These are phyloP conservation scores for Leptura quadrifasciata DNA, from an alignment of 2,888 invertebrate genomes.

Conservation along the genomic window DNA sequence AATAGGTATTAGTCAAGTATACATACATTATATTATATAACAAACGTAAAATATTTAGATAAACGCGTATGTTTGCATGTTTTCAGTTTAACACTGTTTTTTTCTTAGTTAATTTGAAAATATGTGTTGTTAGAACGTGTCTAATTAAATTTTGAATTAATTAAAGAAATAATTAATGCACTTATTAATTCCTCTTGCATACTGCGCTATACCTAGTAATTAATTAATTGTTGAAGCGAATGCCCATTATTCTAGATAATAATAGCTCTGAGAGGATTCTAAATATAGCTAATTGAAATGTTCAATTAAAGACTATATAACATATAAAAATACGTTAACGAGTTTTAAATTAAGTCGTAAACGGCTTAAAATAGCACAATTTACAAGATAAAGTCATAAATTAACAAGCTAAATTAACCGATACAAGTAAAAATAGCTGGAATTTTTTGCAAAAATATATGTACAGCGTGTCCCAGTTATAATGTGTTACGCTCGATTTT, in stretches of 20 bases:
- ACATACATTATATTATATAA: too few relatives aligned
- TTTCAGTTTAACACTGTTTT: too few relatives aligned
- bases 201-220: neutral
- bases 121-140: neutral
- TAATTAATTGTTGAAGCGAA: constrained; percentile 1
- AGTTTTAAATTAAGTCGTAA: constrained; percentile 56
- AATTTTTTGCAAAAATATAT: neutral
- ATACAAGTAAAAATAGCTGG: constrained; percentile 35
- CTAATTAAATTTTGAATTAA: neutral
- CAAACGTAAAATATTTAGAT: too few relatives aligned
- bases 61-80: too few relatives aligned
- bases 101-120: too few relatives aligned
- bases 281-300: constrained; percentile 57
- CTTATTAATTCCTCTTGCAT: constrained; percentile 5
- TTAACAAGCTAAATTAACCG: constrained; percentile 42
- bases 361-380: constrained; percentile 57
- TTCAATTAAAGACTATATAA: constrained; percentile 56
- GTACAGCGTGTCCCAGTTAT: too few relatives aligned
- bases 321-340: constrained; percentile 58
- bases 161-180: constrained; percentile 10
- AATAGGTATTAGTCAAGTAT: too few relatives aligned
- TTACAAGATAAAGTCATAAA: constrained; percentile 48
- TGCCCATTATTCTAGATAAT: constrained; percentile 32
- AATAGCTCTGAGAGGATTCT: constrained; percentile 43
- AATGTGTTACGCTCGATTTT: too few relatives aligned